Evolutionary conservation across 2,113 vertebrate genomes (phyloP), one percentile per base, ranked within the genome.

Genomic region (Puffinus mauretanicus): DNA sequence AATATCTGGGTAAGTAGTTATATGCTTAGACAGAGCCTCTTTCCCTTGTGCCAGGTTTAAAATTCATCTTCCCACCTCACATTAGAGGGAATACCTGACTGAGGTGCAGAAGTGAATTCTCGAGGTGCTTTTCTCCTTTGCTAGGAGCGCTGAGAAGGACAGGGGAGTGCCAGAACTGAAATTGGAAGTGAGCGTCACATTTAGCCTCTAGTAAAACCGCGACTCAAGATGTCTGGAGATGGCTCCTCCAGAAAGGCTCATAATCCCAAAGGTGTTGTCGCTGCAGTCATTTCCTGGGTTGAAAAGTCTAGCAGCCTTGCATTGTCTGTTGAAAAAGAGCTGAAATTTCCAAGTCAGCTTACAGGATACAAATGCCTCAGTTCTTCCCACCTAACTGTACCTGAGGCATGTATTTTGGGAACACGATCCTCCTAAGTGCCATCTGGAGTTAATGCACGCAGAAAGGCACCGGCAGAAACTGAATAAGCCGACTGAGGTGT

Each of bases 41-140:
- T 86, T 82, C 30, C 30, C n/a, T 62, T 61, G 34, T 58, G 36
- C 42, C 26, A 22, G 13, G 38, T 84, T 89, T 87, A 73, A 89
- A 86, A 94, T 89, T 86, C 70, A 57, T 65, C 66, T 87, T 84
- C 54, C 55, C 44, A 49, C n/a, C n/a, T 95, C 49, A 26, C 40
- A 13, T 34, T 40, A 79, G 61, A 61, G 18, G 32, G 36, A 91
- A 73, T 82, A 65, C 22, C 52, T 69, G 47, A 42, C 66, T 75
- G 62, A 87, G 61, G 32, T 47, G 57, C 65, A 84, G 61, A 13
- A 84, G 16, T 55, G 67, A 82, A 69, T 91, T 76, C 70, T 79
- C 0, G 1, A 72, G 61, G 25, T 76, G 30, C 21, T 87, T 90
- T 88, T 84, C 30, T 82, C 22, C 44, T 40, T 84, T 18, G 1